phyloP scores from a whole-genome alignment of 2,113 vertebrate genomes.

The Oreocharis arfaki region DNA sequence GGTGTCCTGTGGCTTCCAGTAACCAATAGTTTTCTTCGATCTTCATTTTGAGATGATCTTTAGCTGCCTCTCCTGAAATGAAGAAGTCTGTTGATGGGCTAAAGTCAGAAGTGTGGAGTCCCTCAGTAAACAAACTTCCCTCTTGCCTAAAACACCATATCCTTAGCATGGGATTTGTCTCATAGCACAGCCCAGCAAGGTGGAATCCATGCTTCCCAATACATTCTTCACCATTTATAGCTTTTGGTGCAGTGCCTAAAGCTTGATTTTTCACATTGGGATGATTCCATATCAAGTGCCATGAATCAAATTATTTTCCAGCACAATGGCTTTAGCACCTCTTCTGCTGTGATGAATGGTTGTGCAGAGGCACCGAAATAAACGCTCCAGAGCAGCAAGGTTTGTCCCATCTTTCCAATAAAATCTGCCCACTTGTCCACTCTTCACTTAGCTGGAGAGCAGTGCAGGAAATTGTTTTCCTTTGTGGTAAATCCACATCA shows the following conservation, averaged over 20 bases:
- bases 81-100: background rate
- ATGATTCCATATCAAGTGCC: conserved; percentile 37
- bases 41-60: background rate
- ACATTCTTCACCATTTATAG: background rate
- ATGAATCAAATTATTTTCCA: conserved; percentile 58
- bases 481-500: background rate
- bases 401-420: background rate
- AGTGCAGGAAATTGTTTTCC: background rate
- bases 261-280: background rate
- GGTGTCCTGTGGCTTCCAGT: background rate
- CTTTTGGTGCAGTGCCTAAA: background rate
- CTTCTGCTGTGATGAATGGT: background rate
- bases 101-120: background rate
- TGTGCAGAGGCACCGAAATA: conserved; percentile 24
- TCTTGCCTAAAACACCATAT: background rate
- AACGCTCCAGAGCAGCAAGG: background rate
- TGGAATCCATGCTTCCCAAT: background rate
- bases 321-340: conserved; percentile 43
- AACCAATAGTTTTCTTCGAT: background rate
- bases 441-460: background rate
- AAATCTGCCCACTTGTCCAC: background rate
- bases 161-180: background rate
- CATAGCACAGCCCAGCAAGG: background rate
- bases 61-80: background rate
- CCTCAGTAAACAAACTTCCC: background rate